Conservation (phyloP, 2,888 invertebrate genomes). For the Cryptus armator region DNA sequence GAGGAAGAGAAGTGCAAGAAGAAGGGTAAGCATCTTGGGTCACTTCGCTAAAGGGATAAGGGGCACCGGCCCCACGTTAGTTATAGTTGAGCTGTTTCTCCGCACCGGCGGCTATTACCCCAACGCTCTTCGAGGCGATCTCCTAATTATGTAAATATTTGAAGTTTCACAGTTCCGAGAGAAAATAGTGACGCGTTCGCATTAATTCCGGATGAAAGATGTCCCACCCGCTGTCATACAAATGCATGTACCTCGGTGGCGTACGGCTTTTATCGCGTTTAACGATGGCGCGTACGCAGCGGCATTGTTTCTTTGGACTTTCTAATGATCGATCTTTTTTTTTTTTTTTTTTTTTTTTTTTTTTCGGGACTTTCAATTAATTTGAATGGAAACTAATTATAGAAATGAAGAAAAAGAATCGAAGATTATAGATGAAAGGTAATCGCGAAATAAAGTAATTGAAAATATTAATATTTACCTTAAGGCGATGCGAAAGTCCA, state of each 20-base stretch:
- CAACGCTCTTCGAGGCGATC: slow-evolving; percentile 40
- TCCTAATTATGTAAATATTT: slow-evolving; percentile 61
- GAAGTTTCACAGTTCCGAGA: slow-evolving; percentile 41
- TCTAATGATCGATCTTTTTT: neutral
- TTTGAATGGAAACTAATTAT: neutral
- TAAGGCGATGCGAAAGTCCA: too few relatives aligned
- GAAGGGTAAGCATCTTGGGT: slow-evolving; percentile 40
- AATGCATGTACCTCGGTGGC: slow-evolving; percentile 1
- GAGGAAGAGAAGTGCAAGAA: slow-evolving; percentile 39
- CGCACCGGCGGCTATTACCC: slow-evolving; percentile 35
- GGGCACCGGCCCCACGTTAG: neutral
- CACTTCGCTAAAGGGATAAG: slow-evolving; percentile 26
- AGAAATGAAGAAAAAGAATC: neutral
- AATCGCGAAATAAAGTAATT: too few relatives aligned
- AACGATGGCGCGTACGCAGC: neutral
- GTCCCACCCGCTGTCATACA: slow-evolving; percentile 26
- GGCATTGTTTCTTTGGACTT: neutral
- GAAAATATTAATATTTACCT: too few relatives aligned
- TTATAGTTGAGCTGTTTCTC: slow-evolving; percentile 19
- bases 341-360: neutral
- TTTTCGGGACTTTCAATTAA: neutral
- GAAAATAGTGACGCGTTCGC: slow-evolving; percentile 49
- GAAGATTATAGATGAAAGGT: too few relatives aligned
- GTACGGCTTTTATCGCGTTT: slow-evolving; percentile 31
- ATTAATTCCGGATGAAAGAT: slow-evolving; percentile 46